Evolutionary conservation across 1,140 invertebrate species (phyloP).

Genomic region (Colletes latitarsis): DNA sequence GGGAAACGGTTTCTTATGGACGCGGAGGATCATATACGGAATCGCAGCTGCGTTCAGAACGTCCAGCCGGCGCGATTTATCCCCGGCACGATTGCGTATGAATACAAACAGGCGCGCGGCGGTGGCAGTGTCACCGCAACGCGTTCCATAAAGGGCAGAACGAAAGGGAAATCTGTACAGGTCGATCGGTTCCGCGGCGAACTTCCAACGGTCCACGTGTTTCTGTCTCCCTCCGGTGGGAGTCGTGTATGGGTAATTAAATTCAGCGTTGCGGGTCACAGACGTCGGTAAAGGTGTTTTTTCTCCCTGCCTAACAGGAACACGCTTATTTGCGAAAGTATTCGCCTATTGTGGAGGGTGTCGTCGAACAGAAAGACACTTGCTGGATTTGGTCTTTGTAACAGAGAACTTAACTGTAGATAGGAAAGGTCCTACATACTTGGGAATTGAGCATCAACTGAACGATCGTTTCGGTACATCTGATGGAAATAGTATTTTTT

Average conservation of each 20-base stretch:
- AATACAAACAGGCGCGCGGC: slow-evolving; percentile 9
- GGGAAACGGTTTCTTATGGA: slow-evolving; percentile 24
- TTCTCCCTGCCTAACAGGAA: background rate
- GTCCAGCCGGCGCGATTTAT: slow-evolving; percentile 23
- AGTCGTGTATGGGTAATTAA: slow-evolving; percentile 11
- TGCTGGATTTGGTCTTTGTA: background rate
- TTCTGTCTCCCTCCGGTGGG: background rate
- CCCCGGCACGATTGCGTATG: slow-evolving; percentile 5
- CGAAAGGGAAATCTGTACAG: slow-evolving; percentile 41
- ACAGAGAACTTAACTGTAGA: background rate
- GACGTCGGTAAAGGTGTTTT: background rate
- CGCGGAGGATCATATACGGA: slow-evolving; percentile 29
- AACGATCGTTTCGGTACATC: too few species aligned
- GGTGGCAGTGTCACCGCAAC: slow-evolving; percentile 1
- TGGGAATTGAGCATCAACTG: too few species aligned
- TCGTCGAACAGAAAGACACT: background rate
- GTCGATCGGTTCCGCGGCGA: slow-evolving; percentile 26
- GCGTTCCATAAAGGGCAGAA: slow-evolving; percentile 28
- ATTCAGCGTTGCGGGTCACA: background rate
- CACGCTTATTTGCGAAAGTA: background rate
- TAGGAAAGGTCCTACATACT: too few species aligned
- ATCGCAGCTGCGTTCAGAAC: slow-evolving; percentile 28
- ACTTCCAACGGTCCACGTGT: slow-evolving; percentile 16
- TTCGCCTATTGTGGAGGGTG: background rate
- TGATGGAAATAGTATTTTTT: too few species aligned